A percentile compares a stretch with the other conserved stretches of the same genome.
These are phyloP conservation scores for Eupithecia pulchellata DNA, from an alignment of 2,888 invertebrate species.

Conservation along the genomic window DNA sequence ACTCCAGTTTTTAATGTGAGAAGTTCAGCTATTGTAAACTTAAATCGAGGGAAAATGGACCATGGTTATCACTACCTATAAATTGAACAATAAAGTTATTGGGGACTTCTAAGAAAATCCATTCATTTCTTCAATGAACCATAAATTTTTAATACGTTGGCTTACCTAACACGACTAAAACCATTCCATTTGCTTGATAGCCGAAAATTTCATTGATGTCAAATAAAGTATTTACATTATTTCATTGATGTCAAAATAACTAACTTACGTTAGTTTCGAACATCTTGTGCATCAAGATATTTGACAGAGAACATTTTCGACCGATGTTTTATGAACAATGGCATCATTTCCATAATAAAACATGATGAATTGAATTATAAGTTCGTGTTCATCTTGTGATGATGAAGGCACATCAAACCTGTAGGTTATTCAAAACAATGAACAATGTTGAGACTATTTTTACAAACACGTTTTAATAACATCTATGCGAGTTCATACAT, in stretches of 20 bases:
- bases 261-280: not conserved
- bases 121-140: not conserved
- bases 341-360: constrained; percentile 63
- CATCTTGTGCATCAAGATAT: constrained; percentile 20
- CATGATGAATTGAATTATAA: constrained; percentile 76
- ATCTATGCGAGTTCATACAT: constrained; percentile 7
- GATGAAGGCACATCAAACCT: constrained; percentile 68
- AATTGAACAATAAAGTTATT: constrained; percentile 18
- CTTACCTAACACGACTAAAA: not conserved
- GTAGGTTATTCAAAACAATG: constrained; percentile 76
- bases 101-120: not conserved
- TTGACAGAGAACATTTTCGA: constrained; percentile 49
- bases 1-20: constrained; percentile 44
- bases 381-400: constrained; percentile 67
- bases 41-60: constrained; percentile 38
- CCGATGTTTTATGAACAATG: constrained; percentile 50
- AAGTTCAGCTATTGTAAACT: constrained; percentile 43
- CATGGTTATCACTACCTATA: constrained; percentile 31
- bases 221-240: too few species aligned
- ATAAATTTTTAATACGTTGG: not conserved
- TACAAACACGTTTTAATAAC: constrained; percentile 2
- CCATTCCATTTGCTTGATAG: not conserved
- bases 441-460: constrained; percentile 38
- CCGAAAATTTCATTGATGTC: not conserved
- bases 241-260: not conserved